Evolutionary conservation across 2,113 vertebrate species (phyloP), one percentile per base, ranked within the genome.

Genomic region (Apus apus): DNA sequence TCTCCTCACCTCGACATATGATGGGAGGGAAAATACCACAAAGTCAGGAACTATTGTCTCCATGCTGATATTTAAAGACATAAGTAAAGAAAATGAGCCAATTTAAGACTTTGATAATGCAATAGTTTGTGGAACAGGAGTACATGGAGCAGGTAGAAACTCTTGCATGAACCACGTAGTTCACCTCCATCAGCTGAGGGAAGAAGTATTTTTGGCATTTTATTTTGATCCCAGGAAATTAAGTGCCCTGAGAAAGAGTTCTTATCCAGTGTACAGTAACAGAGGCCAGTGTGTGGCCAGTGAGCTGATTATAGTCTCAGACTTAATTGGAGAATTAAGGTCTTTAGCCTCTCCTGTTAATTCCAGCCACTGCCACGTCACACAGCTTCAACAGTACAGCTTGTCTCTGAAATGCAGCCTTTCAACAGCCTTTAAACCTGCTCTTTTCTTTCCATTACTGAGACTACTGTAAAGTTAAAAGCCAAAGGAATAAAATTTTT

Each of bases 251-350:
- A 72, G 48, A 53, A 93, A 85, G 48, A 89, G 51, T 61, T 89
- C 67, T 90, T 75, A 51, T 46, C 68, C 67, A 83, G n/a, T 27
- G 21, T 48, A 20, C 0, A 1, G 23, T 34, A 71, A 81, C 36
- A 88, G 29, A 90, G 82, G 54, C 40, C 45, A 61, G 27, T 53
- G 46, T 76, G 27, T 14, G 25, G 56, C 32, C 75, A 27, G 27
- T 71, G 76, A 92, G 67, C 82, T 86, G 75, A 85, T 93, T 91
- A 93, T 40, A 83, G 78, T 66, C 87, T 93, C 67, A 93, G 60
- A 38, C 23, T 87, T 85, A 85, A 48, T 5, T 71, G 68, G 60
- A 91, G 25, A 95, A 58, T 84, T 92, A 77, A 92, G 76, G 51
- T 79, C 67, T 45, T 79, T 11, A 1, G 6, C 53, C 21, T 91